Percentiles rank a stretch among this genome's conserved stretches.
Evolutionary conservation across 1,140 invertebrate species (phyloP).

Genomic region (Drosophila virilis): DNA sequence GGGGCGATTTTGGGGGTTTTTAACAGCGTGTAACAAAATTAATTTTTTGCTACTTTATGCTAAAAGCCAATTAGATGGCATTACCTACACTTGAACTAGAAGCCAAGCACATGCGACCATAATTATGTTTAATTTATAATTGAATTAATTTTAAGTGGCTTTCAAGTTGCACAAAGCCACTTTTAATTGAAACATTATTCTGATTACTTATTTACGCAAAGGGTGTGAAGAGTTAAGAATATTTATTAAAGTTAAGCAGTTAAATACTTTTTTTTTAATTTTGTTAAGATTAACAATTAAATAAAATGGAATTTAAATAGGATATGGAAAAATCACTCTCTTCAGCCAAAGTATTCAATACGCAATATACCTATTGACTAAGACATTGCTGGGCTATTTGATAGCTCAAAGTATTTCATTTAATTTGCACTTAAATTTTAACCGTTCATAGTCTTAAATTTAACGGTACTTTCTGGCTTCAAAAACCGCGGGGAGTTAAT

Average conservation of each 20-base stretch:
- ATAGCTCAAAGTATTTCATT: no score
- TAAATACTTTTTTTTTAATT: no score
- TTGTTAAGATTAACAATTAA: no score
- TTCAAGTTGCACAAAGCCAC: slow-evolving; percentile 40
- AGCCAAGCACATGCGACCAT: slow-evolving; percentile 23
- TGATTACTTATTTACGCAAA: background rate
- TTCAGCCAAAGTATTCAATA: no score
- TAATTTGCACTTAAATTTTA: no score
- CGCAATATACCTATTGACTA: no score
- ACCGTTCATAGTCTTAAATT: background rate
- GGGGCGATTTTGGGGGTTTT: slow-evolving; percentile 5
- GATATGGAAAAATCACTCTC: no score
- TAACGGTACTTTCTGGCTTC: background rate
- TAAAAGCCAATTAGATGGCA: slow-evolving; percentile 60
- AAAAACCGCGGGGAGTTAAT: slow-evolving; percentile 48
- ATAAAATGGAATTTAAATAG: no score
- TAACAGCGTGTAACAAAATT: slow-evolving; percentile 55
- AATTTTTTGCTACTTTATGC: slow-evolving; percentile 41
- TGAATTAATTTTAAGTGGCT: slow-evolving; percentile 71
- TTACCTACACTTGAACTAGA: slow-evolving; percentile 30
- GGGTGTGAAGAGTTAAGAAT: background rate
- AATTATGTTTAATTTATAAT: slow-evolving; percentile 68
- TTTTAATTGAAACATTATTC: slow-evolving; percentile 48
- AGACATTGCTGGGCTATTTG: no score
- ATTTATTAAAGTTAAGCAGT: background rate